Percentiles rank a stretch among this genome's conserved stretches.
These are phyloP conservation scores for Cordilura impudica DNA, from an alignment of 2,888 invertebrate species.

Conservation along the genomic window DNA sequence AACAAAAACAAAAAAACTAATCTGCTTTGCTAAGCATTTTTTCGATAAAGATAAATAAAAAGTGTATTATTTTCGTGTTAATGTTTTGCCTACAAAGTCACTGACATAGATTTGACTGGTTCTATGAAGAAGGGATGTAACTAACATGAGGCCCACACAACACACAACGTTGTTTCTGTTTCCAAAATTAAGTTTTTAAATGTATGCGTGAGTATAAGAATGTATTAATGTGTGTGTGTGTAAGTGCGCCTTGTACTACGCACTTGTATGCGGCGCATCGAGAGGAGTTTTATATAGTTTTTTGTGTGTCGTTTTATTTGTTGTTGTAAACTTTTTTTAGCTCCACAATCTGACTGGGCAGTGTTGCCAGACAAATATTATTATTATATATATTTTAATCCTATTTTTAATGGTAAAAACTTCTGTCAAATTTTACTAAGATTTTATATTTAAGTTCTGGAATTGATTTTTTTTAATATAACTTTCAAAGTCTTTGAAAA, in stretches of 20 bases:
- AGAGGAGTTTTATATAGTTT: constrained; percentile 49
- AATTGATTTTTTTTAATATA: too few relatives aligned
- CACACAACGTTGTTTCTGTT: constrained; percentile 25
- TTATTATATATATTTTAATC: too few relatives aligned
- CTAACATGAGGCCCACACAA: background rate
- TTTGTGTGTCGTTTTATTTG: background rate
- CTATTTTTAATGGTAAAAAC: too few relatives aligned
- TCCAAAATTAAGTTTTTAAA: background rate
- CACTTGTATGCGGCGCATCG: constrained; percentile 54
- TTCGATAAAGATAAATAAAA: constrained; percentile 20
- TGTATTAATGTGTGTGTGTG: constrained; percentile 54
- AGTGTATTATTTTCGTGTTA: background rate
- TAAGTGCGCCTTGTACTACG: constrained; percentile 37
- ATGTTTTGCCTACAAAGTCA: constrained; percentile 45
- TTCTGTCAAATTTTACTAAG: too few relatives aligned
- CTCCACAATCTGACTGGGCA: constrained; percentile 35
- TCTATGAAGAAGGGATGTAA: constrained; percentile 33
- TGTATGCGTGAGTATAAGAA: constrained; percentile 32
- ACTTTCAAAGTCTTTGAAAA: too few relatives aligned
- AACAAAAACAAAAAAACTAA: background rate
- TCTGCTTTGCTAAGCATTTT: constrained; percentile 32
- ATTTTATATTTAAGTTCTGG: too few relatives aligned
- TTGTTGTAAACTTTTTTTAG: constrained; percentile 30
- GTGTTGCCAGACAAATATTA: background rate
- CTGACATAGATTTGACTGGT: constrained; percentile 57